Evolutionary conservation across 2,888 invertebrate species (phyloP), one percentile per base, ranked within the genome.

Genomic region (Tiphia femorata): DNA sequence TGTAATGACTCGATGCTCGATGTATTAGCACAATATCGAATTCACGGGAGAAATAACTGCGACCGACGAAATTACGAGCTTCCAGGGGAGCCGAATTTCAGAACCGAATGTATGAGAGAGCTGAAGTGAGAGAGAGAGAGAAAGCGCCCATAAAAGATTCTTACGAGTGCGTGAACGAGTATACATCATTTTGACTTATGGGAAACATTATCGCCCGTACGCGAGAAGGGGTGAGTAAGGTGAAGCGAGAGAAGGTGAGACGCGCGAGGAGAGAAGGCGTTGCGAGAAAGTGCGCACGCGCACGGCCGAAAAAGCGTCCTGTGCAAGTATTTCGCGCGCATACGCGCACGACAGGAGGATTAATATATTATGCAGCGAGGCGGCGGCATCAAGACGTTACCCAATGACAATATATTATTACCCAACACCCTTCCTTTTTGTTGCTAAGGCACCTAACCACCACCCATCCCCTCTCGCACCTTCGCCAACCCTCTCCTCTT

Each of bases 141-240:
- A 10, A 25, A 29, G 43, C 20, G 27, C 40, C 42, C 57, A 41
- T 57, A 53, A 69, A 68, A 64, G 64, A 57, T 60, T 58, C 64
- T 70, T 69, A 71, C 66, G 67, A 58, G 65, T 59, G 67, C 63
- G 63, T 65, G 69, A 74, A 72, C 55, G 66, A 69, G 68, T 70
- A 75, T 79, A 73, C 73, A 78, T 78, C 76, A 76, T 70, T 72
- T 72, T 77, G 79, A 79, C 72, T 79, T 79, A 79, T 75, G 79
- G 74, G 73, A 73, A 70, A 75, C 73, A 75, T 77, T 79, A 78
- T 72, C 75, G 73, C 67, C 50, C 35, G 37, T 38, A 44, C 20
- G 52, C 8, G 14, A n/a, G n/a, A n/a, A n/a, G n/a, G n/a, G n/a
- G n/a, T n/a, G n/a, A n/a, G n/a, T 58, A 47, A 52, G 50, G 37